phyloP scores from a whole-genome alignment of 2,888 invertebrate genomes.

The Parnassius orleans region DNA sequence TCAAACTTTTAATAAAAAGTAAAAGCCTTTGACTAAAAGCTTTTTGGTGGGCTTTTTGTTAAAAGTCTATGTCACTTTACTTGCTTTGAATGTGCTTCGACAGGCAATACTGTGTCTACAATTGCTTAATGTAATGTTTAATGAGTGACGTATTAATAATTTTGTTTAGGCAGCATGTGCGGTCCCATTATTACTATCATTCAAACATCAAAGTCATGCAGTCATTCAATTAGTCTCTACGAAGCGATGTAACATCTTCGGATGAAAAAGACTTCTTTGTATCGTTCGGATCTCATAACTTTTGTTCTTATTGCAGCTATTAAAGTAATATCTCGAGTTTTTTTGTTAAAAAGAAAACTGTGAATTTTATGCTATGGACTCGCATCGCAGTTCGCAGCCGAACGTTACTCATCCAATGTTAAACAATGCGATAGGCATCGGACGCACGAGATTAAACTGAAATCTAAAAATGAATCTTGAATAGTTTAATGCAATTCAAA shows the following conservation, averaged over 20 bases:
- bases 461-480: conserved; percentile 53
- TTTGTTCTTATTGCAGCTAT: conserved; percentile 68
- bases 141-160: conserved; percentile 13
- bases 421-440: conserved; percentile 74
- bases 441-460: conserved; percentile 61
- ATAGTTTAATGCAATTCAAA: conserved; percentile 57
- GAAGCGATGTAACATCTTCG: conserved; percentile 58
- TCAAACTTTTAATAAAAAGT: no score
- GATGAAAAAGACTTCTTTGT: conserved; percentile 56
- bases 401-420: conserved; percentile 68
- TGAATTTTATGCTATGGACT: conserved; percentile 67
- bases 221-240: conserved; percentile 63
- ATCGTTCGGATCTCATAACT: conserved; percentile 52
- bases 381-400: conserved; percentile 54
- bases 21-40: no score
- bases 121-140: conserved; percentile 3
- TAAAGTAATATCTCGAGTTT: conserved; percentile 59
- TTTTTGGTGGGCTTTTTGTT: no score
- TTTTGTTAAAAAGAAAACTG: conserved; percentile 60
- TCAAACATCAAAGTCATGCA: conserved; percentile 69
- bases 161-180: conserved; percentile 46
- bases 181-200: conserved; percentile 64
- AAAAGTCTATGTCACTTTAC: no score
- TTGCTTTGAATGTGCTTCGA: not conserved
- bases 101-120: not conserved